phyloP scores from a whole-genome alignment of 2,113 vertebrate genomes.

The Diphyllodes magnificus region DNA sequence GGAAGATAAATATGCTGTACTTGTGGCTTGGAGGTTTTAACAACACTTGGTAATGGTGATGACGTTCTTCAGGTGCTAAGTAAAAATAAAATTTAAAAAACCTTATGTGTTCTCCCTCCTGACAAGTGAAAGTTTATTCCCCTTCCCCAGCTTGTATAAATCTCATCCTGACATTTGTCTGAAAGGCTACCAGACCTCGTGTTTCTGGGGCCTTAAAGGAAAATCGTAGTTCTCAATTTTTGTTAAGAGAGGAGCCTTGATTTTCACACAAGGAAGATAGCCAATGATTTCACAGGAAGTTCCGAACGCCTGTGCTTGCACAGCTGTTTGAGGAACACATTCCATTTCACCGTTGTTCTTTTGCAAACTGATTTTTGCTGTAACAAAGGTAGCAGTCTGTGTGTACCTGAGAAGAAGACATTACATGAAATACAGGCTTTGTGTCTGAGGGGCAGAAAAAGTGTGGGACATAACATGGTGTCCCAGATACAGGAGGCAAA shows the following conservation, averaged over 20 bases:
- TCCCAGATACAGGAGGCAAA: background rate
- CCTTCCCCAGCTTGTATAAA: background rate
- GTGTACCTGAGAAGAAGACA: background rate
- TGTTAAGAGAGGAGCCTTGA: background rate
- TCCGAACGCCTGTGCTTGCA: background rate
- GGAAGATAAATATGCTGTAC: background rate
- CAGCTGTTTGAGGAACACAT: background rate
- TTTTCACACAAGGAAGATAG: background rate
- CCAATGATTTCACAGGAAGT: background rate
- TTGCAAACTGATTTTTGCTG: background rate
- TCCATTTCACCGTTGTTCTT: background rate
- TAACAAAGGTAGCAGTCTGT: background rate
- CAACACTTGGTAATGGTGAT: background rate
- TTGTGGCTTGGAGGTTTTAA: background rate
- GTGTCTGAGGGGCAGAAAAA: background rate
- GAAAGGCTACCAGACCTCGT: background rate
- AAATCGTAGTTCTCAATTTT: background rate
- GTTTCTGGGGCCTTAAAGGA: constrained; percentile 2
- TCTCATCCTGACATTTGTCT: background rate
- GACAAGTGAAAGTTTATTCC: background rate
- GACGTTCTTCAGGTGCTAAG: background rate
- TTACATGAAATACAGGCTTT: background rate
- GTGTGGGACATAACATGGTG: background rate
- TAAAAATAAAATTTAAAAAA: background rate
- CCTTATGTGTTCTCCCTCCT: background rate